phyloP scores from a whole-genome alignment of 2,113 vertebrate genomes.

The Colistium nudipinnis region DNA sequence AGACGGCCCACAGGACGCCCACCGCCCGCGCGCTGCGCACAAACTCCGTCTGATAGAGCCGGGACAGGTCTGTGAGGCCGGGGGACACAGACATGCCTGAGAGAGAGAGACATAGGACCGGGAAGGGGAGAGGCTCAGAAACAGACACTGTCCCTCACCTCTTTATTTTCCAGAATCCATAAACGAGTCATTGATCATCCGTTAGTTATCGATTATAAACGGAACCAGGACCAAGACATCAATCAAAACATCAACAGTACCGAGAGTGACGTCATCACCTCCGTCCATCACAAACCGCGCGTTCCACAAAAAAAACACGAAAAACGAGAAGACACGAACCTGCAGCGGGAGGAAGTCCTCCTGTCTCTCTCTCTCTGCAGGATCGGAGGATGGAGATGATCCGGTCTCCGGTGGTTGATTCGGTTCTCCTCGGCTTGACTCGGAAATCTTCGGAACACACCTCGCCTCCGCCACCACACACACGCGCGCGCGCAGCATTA shows the following conservation, averaged over 20 bases:
- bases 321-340: constrained; percentile 11
- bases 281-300: neutral
- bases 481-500: no score
- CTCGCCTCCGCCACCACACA: neutral
- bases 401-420: neutral
- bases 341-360: constrained; percentile 2
- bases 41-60: constrained; percentile 86
- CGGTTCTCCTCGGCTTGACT: neutral
- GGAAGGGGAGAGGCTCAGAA: neutral
- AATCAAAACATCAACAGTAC: neutral
- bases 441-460: neutral
- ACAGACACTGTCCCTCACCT: neutral
- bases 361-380: constrained; percentile 12
- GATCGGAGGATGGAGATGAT: constrained; percentile 22
- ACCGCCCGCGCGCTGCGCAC: constrained; percentile 84
- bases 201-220: neutral
- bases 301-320: neutral
- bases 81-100: constrained; percentile 67
- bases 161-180: neutral
- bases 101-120: neutral
- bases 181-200: no score
- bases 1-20: constrained; percentile 85
- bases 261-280: constrained; percentile 19
- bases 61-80: constrained; percentile 76
- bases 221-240: neutral